Conservation (phyloP, 2,888 invertebrate genomes). For the Drosophila nigritarsus region DNA sequence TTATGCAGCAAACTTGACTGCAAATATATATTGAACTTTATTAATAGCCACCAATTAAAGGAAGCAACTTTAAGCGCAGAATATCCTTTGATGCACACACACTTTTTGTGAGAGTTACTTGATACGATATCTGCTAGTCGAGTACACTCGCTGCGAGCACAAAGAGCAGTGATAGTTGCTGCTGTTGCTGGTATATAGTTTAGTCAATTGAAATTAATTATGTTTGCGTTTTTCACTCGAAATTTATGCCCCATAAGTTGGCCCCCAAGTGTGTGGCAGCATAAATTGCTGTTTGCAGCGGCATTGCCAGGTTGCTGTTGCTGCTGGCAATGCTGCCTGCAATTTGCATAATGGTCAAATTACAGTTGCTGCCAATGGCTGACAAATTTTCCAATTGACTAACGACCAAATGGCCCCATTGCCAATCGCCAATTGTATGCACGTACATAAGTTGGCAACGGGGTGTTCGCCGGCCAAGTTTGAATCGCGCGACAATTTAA, state of each 20-base stretch:
- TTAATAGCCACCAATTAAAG: neutral
- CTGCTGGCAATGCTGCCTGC: conserved; percentile 33
- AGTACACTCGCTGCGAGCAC: neutral
- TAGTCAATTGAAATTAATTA: conserved; percentile 77
- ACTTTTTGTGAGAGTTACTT: neutral
- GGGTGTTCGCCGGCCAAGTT: conserved; percentile 7
- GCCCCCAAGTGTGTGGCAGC: conserved; percentile 75
- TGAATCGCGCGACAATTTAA: conserved; percentile 63
- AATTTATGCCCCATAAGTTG: conserved; percentile 77
- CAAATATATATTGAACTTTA: neutral
- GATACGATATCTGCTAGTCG: neutral
- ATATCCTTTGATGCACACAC: neutral
- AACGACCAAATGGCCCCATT: conserved; percentile 22
- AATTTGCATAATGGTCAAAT: conserved; percentile 77
- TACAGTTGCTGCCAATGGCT: conserved; percentile 65
- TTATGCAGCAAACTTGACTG: neutral
- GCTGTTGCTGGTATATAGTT: conserved; percentile 23
- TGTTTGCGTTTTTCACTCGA: conserved; percentile 55
- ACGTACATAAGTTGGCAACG: neutral
- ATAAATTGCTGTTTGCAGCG: conserved; percentile 58
- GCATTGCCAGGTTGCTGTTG: conserved; percentile 11
- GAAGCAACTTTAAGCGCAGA: neutral
- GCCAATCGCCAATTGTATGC: conserved; percentile 14
- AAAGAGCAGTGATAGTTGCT: neutral
- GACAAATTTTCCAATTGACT: conserved; percentile 72